Percentiles rank a stretch among this genome's conserved stretches.
Conservation (phyloP, 1,140 invertebrate genomes). For the Lasioglossum albipes region DNA sequence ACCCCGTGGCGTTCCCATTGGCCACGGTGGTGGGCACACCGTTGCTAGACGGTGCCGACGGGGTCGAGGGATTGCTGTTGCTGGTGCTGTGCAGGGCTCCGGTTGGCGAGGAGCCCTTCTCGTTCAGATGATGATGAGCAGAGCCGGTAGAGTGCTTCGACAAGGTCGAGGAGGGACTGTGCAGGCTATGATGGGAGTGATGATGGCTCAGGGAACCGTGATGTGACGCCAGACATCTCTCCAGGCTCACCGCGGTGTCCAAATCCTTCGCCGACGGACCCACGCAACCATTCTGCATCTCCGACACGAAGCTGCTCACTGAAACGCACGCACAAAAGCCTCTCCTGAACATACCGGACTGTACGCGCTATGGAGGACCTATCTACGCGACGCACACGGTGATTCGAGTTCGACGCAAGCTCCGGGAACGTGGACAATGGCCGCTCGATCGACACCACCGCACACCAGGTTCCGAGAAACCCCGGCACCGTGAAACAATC, state of each 20-base stretch:
- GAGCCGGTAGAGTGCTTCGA: constrained; percentile 66
- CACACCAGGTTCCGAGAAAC: constrained; percentile 56
- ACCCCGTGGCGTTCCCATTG: constrained; percentile 33
- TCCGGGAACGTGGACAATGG: constrained; percentile 59
- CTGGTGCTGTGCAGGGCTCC: constrained; percentile 61
- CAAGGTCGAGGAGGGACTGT: constrained; percentile 60
- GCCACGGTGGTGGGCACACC: constrained; percentile 50
- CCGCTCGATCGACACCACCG: constrained; percentile 30
- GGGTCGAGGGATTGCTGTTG: constrained; percentile 66
- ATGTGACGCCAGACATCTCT: constrained; percentile 53
- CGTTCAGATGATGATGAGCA: constrained; percentile 61
- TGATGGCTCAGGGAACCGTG: constrained; percentile 52
- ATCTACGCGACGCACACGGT: neutral
- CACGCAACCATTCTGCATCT: constrained; percentile 68
- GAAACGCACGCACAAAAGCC: constrained; percentile 25
- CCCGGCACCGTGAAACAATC: constrained; percentile 59
- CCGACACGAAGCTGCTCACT: constrained; percentile 72
- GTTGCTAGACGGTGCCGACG: constrained; percentile 55
- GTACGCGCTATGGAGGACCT: neutral
- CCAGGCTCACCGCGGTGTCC: constrained; percentile 46
- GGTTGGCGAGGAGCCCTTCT: constrained; percentile 61
- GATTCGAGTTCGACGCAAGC: constrained; percentile 9
- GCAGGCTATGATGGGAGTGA: constrained; percentile 57
- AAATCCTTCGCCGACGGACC: constrained; percentile 59
- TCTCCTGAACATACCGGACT: too few relatives aligned